Base-by-base conservation (phyloP, 2,797 vertebrate genomes). In the Leontocebus nigricollis region DNA sequence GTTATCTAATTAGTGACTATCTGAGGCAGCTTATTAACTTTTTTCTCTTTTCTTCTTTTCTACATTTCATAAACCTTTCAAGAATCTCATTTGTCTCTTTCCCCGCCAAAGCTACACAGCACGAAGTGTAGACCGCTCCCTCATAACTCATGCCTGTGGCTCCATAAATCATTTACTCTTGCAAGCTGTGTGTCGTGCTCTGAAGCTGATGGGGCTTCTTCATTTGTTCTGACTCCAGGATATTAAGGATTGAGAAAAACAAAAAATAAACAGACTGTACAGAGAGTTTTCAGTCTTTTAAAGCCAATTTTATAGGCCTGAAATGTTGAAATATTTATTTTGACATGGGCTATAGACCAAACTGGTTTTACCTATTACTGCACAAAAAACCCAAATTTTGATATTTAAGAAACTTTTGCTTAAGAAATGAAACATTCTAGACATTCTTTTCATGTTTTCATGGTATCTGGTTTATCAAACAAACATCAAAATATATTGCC, bases 1-100 rank as follows among this genome's bases (percentile, higher is more conserved):
- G 44, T n/a, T 97, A 46, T 97, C 88, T 82, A 44, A 77, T 96
- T 94, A 93, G 57, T 94, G 82, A 84, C 33, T 55, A 4, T 77
- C 81, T 30, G 36, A 91, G 10, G 90, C 36, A 91, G 87, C 2
- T 89, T 75, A 39, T 9, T 96, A 86, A 76, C 94, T 98, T 92
- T 41, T 61, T 24, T 89, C 86, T 72, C 41, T 72, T 84, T 88
- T 75, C 76, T 48, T 55, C 15, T 87, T 72, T 46, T 84, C 59
- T 57, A 17, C 59, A 7, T 41, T 90, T 90, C 22, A 0, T 80
- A 93, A 11, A 44, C 39, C 64, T 90, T 79, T 83, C 79, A 61
- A 55, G 81, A 67, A 15, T 39, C 88, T 92, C 72, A 82, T 96
- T 89, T 80, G 57, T 87, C 48, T 93, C 61, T 27, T 46, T 3